Conservation (phyloP, 1,140 invertebrate species). For the Temnothorax longispinosus region DNA sequence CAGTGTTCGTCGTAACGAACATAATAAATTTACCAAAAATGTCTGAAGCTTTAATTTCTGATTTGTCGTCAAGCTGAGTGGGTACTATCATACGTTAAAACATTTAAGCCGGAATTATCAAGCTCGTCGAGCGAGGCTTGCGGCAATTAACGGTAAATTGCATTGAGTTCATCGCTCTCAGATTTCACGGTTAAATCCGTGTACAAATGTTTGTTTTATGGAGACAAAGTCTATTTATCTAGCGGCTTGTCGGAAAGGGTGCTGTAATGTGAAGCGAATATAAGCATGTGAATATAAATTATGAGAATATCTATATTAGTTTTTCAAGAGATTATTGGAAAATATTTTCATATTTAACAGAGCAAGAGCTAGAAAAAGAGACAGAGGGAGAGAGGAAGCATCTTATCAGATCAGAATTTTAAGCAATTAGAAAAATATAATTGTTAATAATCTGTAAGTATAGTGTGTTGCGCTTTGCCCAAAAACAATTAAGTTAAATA, state of each 20-base stretch:
- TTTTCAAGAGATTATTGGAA: background rate
- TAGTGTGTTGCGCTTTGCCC: too few relatives aligned
- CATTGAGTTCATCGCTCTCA: constrained; percentile 45
- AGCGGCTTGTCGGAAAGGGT: background rate
- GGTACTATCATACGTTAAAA: constrained; percentile 35
- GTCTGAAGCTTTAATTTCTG: constrained; percentile 46
- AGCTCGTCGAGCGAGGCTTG: constrained; percentile 16
- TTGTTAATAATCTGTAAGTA: background rate
- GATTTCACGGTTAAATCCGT: constrained; percentile 39
- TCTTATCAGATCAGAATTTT: background rate
- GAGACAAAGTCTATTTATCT: constrained; percentile 1
- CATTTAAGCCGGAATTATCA: constrained; percentile 45
- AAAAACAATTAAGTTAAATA: background rate
- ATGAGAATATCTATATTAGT: background rate
- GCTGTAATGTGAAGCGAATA: background rate
- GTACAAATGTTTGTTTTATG: constrained; percentile 54
- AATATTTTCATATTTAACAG: background rate
- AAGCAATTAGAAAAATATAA: background rate
- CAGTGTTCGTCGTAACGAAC: constrained; percentile 27
- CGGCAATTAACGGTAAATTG: constrained; percentile 44
- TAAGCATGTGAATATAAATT: background rate
- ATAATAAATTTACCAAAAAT: constrained; percentile 54
- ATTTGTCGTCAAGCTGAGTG: constrained; percentile 30
- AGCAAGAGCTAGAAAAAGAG: background rate
- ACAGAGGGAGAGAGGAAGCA: background rate